Evolutionary conservation across 1,140 invertebrate species (phyloP), one percentile per base, ranked within the genome.

Genomic region (Globodera ellingtonae): DNA sequence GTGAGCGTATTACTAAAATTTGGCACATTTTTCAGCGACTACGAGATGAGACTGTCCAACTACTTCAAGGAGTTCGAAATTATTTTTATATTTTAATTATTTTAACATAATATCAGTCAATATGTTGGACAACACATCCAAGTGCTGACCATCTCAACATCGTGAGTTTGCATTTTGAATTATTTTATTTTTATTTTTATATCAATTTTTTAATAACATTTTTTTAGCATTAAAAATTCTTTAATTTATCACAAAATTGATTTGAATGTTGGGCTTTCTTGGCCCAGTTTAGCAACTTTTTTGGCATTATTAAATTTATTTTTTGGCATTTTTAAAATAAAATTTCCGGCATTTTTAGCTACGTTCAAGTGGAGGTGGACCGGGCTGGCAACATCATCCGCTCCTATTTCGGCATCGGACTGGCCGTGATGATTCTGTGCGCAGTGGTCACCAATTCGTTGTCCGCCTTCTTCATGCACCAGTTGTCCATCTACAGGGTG

Each of bases 401-500:
- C 18, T 83, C 86, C 24, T 87, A 78, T 69, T 72, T 87, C 5
- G 50, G 71, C 15, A 50, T 88, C 48, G 86, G 86, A 13, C 78
- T 87, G 52, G 24, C 78, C 5, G 79, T 87, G 52, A 87, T 87
- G 86, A 65, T 69, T n/a, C 24, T 85, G 66, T 81, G 65, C 70
- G 86, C 86, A 46, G 52, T 81, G 47, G 24, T 76, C 4, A 86
- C 81, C 48, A 76, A 76, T 13, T 67, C 84, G 35, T 70, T 88
- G 47, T 81, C 83, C 56, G 86, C 86, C 50, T 66, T 78, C n/a
- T 87, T 80, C 69, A 76, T 85, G 66, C 67, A 69, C 46, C 85
- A 86, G 75, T n/a, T 84, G 4, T 80, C 50, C 59, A 35, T 81
- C 15, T 74, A 83, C 74, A 88, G 84, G 79, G 86, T 86, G 21